Evolutionary conservation across 1,140 invertebrate genomes (phyloP), one percentile per base, ranked within the genome.

Genomic region (Phocides pigmalion): DNA sequence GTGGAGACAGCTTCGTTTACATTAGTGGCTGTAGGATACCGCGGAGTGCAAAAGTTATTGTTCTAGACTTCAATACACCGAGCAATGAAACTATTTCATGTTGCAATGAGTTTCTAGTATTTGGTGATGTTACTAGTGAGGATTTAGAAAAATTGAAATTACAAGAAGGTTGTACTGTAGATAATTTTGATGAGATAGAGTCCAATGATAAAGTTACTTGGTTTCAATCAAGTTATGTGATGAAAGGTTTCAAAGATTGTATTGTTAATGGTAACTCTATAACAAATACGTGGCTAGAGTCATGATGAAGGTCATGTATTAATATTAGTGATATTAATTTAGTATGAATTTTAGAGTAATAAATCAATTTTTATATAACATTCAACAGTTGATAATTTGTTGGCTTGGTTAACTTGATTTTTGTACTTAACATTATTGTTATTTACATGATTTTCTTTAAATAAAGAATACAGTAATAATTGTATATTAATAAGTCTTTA

Each of bases 231-330:
- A 78, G 68, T 20, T 89, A 87, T 79, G 71, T 90, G 8, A 87
- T 90, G 85, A 90, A 89, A 69, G 87, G 86, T 3, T 90, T 90
- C 62, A 90, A 85, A 74, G 87, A 90, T 63, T 90, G 86, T 53
- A 37, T 84, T 51, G 75, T 89, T 11, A 85, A 87, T 76, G 87
- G 87, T 11, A 81, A 58, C 58, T 90, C 87, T 39, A 72, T 90
- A 11, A 87, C 83, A 2, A 89, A 87, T 66, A 59, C 66, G 22
- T 90, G 87, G 87, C 39, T 75, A 12, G 47, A 83, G 25, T 78
- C 74, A 56, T 81, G 66, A 82, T 62, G 39, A 41, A 56, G 9
- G 49, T 58, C 19, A 16, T 46, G 32, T 4, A 37, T 35, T 59
- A 62, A 12, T 3, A 22, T 2, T 2, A 46, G 28, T 49, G 6